Conservation (phyloP, 2,888 invertebrate species). For the Pachymerium ferrugineum region DNA sequence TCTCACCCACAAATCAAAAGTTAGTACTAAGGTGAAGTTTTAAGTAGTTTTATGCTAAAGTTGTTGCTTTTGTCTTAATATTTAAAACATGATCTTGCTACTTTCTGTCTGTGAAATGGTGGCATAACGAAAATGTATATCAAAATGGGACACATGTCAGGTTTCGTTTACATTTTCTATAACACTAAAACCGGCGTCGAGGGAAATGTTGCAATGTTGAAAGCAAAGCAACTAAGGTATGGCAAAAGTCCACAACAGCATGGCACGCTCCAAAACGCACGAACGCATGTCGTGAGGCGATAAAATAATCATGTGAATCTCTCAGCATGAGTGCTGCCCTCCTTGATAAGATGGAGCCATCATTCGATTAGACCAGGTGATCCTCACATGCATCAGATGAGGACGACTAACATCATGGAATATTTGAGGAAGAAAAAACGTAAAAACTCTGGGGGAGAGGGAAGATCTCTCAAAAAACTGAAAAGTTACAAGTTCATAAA, state of each 20-base stretch:
- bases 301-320: slow-evolving; percentile 24
- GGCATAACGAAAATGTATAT: not conserved
- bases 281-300: slow-evolving; percentile 16
- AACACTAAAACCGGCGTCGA: not conserved
- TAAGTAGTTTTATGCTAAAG: too few species aligned
- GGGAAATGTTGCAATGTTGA: slow-evolving; percentile 3
- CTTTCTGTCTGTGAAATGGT: not conserved
- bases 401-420: not conserved
- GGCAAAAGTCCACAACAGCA: not conserved
- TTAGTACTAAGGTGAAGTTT: too few species aligned
- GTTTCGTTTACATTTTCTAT: not conserved
- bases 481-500: too few species aligned
- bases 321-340: slow-evolving; percentile 11
- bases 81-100: not conserved
- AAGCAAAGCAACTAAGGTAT: not conserved
- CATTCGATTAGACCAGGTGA: slow-evolving; percentile 27
- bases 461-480: too few species aligned
- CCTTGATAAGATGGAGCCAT: not conserved
- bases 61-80: not conserved
- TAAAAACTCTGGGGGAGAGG: too few species aligned
- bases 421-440: not conserved
- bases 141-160: not conserved
- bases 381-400: not conserved
- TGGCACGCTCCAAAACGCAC: not conserved
- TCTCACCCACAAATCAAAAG: too few species aligned